Conservation (phyloP, 2,797 vertebrate species). For the Anniella stebbinsi region DNA sequence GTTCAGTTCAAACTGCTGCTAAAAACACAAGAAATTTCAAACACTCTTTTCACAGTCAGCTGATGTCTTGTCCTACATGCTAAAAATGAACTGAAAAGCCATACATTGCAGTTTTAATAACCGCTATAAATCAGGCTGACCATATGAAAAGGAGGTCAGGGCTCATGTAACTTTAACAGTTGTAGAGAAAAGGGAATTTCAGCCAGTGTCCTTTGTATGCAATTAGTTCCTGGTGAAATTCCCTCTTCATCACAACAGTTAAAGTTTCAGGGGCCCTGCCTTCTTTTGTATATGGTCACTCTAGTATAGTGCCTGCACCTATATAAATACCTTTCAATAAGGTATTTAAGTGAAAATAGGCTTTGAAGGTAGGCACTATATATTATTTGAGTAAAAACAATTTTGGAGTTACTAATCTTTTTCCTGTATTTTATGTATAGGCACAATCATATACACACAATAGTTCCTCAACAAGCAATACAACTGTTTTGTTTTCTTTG, state of each 20-base stretch:
- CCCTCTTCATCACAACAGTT: no score
- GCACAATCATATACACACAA: background rate
- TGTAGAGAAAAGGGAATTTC: no score
- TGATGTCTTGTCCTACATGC: constrained; percentile 57
- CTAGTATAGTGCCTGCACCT: no score
- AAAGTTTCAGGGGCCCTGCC: no score
- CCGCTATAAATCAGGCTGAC: background rate
- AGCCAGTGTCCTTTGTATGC: no score
- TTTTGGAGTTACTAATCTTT: background rate
- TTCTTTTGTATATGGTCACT: no score
- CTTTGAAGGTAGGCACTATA: constrained; percentile 31
- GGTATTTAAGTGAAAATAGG: constrained; percentile 50
- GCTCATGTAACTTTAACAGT: no score
- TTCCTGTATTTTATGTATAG: background rate
- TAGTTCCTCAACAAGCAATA: background rate
- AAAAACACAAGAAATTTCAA: constrained; percentile 64
- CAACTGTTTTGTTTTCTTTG: background rate
- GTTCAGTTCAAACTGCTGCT: constrained; percentile 54
- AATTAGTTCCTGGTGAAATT: no score
- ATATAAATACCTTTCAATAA: background rate
- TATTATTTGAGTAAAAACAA: background rate
- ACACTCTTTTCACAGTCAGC: constrained; percentile 63
- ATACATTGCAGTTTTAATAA: constrained; percentile 46
- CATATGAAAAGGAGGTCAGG: no score
- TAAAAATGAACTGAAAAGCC: constrained; percentile 60